phyloP scores from a whole-genome alignment of 2,888 invertebrate genomes.

The Xestia xanthographa region DNA sequence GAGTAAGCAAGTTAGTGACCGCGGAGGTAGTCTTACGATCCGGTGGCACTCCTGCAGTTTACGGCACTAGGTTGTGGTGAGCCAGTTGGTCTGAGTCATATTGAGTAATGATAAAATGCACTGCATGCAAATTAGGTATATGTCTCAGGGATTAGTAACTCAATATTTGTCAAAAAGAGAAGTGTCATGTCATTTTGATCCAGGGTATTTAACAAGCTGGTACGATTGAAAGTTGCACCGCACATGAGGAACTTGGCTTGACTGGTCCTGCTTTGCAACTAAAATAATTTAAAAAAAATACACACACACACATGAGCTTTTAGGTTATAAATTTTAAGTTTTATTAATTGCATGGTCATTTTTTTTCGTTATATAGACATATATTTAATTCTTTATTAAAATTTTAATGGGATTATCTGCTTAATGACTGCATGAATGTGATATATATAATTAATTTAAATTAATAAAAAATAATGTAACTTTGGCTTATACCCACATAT shows the following conservation, averaged over 20 bases:
- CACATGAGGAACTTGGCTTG: neutral
- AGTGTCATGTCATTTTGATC: neutral
- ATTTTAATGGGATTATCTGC: too few species aligned
- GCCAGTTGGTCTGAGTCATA: constrained; percentile 20
- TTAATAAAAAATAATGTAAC: too few species aligned
- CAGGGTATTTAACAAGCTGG: neutral
- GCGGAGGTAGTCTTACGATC: neutral
- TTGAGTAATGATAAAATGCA: constrained; percentile 25
- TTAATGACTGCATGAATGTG: too few species aligned
- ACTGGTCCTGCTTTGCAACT: neutral
- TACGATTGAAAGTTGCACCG: neutral
- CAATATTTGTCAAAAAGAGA: neutral
- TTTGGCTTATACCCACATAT: too few species aligned
- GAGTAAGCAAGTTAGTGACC: neutral
- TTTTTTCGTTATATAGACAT: too few species aligned
- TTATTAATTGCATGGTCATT: too few species aligned
- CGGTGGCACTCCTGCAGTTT: neutral
- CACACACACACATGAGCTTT: too few species aligned
- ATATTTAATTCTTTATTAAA: too few species aligned
- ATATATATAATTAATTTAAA: too few species aligned
- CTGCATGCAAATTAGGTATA: constrained; percentile 8
- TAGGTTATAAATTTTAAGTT: too few species aligned
- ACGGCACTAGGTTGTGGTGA: constrained; percentile 3
- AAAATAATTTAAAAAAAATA: too few species aligned
- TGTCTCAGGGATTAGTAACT: neutral